Base-by-base conservation (phyloP, 2,888 invertebrate genomes). In the Beris chalybata region DNA sequence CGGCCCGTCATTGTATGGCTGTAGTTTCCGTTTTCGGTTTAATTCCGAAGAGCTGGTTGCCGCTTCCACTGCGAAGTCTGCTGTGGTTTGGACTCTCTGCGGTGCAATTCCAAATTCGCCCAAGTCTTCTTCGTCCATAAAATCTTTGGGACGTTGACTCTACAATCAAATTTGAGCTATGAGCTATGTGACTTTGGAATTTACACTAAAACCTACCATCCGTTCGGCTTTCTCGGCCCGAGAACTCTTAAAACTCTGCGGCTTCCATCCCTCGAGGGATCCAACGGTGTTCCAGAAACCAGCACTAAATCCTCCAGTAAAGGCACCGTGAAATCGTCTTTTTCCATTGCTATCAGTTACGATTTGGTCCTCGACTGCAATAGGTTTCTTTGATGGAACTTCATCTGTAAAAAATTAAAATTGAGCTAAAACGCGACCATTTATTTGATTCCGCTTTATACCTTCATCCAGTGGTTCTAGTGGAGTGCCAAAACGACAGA, bases 281-380 rank as follows among this genome's bases (percentile, higher is more conserved):
- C 97, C 98, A 22, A 99, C 99, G 0, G 95, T 91, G 77, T 99
- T 99, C 77, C 92, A 97, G 76, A 93, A 97, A 0, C 99, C 99
- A 0, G 99, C 99, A 12, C 97, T 95, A 78, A 98, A 99, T 3
- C 87, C 96, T 0, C 99, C 99, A 0, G 98, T 99, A 77, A 99
- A 99, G 0, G 99, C 99, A 6, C 99, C 99, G 81, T 99, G 99
- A 79, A 99, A 99, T 73, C 98, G 82, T 7, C 95, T 85, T 66
- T 92, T 84, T 0, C 97, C 98, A 76, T 93, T 89, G 38, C 88
- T 90, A 79, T 98, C 97, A 58, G 89, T 89, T 0, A 93, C 97
- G 73, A 90, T 88, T 81, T 97, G 95, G 74, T 98, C 97, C 78
- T 91, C 89, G 22, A 91, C 79, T 11, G 87, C 84, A 52, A 90